These are phyloP conservation scores for Mugil cephalus DNA, from an alignment of 2,113 vertebrate genomes.

Conservation along the genomic window DNA sequence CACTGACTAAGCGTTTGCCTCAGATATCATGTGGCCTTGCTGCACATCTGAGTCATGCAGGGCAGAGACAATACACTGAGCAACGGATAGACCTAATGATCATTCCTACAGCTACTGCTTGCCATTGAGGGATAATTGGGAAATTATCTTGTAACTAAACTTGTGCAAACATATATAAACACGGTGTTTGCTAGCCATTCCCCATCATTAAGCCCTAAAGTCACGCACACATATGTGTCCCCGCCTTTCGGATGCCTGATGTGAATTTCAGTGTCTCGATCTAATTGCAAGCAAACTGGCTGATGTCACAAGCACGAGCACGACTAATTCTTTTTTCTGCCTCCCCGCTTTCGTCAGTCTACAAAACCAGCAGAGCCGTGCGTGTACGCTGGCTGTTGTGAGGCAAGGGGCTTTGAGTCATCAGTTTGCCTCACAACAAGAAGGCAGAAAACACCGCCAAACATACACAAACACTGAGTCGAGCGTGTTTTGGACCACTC, in stretches of 20 bases:
- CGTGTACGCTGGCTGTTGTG: conserved; percentile 19
- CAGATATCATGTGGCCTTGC: conserved; percentile 45
- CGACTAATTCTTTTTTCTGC: conserved; percentile 65
- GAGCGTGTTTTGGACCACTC: conserved; percentile 15
- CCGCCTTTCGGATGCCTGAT: conserved; percentile 20
- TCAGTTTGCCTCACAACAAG: conserved; percentile 39
- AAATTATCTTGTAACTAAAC: conserved; percentile 45
- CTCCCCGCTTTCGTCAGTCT: conserved; percentile 65
- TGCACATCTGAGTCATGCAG: conserved; percentile 58
- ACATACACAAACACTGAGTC: background rate
- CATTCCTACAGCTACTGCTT: conserved; percentile 29
- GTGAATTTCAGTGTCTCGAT: conserved; percentile 60
- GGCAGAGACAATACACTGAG: conserved; percentile 37
- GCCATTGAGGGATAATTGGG: conserved; percentile 27
- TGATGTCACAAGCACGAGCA: conserved; percentile 64
- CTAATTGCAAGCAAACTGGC: conserved; percentile 55
- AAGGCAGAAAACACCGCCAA: conserved; percentile 18
- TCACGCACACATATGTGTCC: background rate
- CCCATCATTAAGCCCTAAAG: background rate
- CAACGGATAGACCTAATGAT: conserved; percentile 31
- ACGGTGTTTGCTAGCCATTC: background rate
- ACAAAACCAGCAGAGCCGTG: conserved; percentile 42
- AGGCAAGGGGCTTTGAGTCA: conserved; percentile 39
- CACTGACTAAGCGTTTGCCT: conserved; percentile 44
- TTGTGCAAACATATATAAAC: conserved; percentile 41